Base-by-base conservation (phyloP, 1,140 invertebrate species). In the Trypoxylus dichotomus region DNA sequence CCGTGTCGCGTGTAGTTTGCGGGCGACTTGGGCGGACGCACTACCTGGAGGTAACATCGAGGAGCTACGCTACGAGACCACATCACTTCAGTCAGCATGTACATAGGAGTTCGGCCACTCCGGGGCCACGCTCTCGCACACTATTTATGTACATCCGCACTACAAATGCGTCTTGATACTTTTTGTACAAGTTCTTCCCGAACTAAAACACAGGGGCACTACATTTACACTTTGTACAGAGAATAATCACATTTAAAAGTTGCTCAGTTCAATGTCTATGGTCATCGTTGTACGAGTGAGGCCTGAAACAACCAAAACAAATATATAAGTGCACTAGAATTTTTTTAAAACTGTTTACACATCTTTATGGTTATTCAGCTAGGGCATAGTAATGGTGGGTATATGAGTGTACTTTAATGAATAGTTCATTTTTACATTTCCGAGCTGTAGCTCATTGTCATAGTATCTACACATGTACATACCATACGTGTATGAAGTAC, bases 191-290 rank as follows among this genome's bases (percentile, higher is more conserved):
- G 84, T 86, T 82, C 83, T 82, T 85, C 81, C 82, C 82, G 79
- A 84, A 84, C 82, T 84, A 86, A 74, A 83, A 85, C 84, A 86
- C 85, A 85, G 85, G 84, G 84, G 82, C 84, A 85, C 85, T 86
- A 86, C 85, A 86, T 86, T 85, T 86, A 86, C 85, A 86, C 84
- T 86, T 86, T 86, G 85, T 86, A 86, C 85, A 86, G 81, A 83
- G 83, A 84, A 85, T 84, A 86, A 86, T 86, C 85, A 86, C 85
- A 86, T 85, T 86, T 85, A 86, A 85, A 83, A 85, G 85, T 85
- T 85, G 85, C 84, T 83, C 84, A 85, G 85, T 85, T 85, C 82
- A 84, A 86, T 85, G 84, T 86, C 84, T 68, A 29, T 68, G 84
- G 83, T 85, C 82, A 83, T 85, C 84, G 84, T 84, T 83, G 84